Base-by-base conservation (phyloP, 2,797 vertebrate genomes). In the Chelonia mydas region DNA sequence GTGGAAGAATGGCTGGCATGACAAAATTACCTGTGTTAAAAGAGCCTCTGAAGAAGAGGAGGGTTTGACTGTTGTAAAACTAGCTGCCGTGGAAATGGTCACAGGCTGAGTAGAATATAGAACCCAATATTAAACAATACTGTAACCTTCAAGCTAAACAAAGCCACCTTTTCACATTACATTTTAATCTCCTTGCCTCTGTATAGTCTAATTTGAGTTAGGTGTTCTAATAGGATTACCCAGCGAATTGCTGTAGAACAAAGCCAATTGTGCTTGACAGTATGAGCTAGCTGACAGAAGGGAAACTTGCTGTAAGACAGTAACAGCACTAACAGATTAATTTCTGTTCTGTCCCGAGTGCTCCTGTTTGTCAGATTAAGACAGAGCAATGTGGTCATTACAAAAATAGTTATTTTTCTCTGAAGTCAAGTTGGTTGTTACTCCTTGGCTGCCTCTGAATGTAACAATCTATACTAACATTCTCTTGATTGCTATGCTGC, bases 1-100 rank as follows among this genome's bases (percentile, higher is more conserved):
- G 5, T 0, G 2, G 8, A 31, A 25, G 8, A 51, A 21, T 12
- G 57, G 11, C 3, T 5, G 15, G 11, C 16, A 2, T 0, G 0
- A 19, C 7, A 65, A 28, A 33, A 33, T 15, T 65, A 37, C 61
- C 61, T 76, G 11, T 76, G 25, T 72, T 37, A 27, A 28, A 17
- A 27, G 19, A 2, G 13, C 31, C 8, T 21, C 8, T 10, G 19
- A 12, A 6, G 25, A 1, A 5, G n/a, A 11, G 33, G 41, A 8
- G 0, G 0, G 28, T 28, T 33, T 50, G 77, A 31, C 25, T 27
- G 41, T 27, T 11, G 25, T 11, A 28, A 15, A 47, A 13, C 23
- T 12, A 76, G 11, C 72, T 76, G 5, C 6, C 47, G 16, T 76
- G 31, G 59, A 47, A 65, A 50, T 3, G 5, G 45, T 27, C 50